Base-by-base conservation (phyloP, 2,888 invertebrate species). In the Folsomia manolachei region DNA sequence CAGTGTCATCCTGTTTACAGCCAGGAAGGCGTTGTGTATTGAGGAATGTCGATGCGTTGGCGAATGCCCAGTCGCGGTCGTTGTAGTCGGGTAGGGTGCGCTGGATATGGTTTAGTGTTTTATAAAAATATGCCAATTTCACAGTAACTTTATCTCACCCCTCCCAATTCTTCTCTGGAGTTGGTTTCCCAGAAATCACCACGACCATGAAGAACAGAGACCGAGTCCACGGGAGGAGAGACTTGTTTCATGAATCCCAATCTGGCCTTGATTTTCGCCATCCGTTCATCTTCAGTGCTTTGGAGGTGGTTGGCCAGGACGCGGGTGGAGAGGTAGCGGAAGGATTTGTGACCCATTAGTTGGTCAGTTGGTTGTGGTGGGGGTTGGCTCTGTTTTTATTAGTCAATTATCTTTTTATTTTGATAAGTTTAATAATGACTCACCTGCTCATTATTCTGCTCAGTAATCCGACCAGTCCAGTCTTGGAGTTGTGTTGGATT, bases 21-120 rank as follows among this genome's bases (percentile, higher is more conserved):
- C n/a, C n/a, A 67, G 21, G 7, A 72, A n/a, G n/a, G n/a, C n/a
- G n/a, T 63, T 66, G 72, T 2, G 26, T 23, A n/a, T 72, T 63
- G 23, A 70, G 70, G 0, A 72, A 21, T 0, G 1, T n/a, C n/a
- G 70, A 25, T 19, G 70, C 52, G 27, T 66, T 63, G 56, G 69
- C 70, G 1, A 19, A 26, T 25, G 1, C 25, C 51, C 14, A n/a
- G n/a, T n/a, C n/a, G n/a, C n/a, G n/a, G n/a, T n/a, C n/a, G n/a
- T 69, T 24, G 2, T 1, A 7, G 11, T n/a, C n/a, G n/a, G n/a
- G n/a, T n/a, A n/a, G n/a, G n/a, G n/a, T n/a, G n/a, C n/a, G n/a
- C n/a, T n/a, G 39, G 4, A 4, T 39, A 39, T 39, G 14, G 14
- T 39, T 39, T 39, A 39, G 4, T 4, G 39, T 39, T 39, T 39